phyloP scores from a whole-genome alignment of 2,113 vertebrate genomes.

The Procavia capensis region DNA sequence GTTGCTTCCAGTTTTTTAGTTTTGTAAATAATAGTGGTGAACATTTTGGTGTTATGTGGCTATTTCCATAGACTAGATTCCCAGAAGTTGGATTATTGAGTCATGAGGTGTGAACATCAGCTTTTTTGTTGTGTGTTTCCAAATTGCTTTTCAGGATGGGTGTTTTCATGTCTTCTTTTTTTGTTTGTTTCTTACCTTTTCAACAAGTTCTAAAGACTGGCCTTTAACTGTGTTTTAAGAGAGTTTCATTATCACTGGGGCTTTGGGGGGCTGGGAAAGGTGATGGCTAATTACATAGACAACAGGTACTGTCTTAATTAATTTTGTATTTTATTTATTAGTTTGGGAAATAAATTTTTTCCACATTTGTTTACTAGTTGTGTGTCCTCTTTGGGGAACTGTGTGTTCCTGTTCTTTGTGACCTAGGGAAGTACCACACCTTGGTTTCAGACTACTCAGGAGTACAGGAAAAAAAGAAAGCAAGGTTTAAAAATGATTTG shows the following conservation, averaged over 20 bases:
- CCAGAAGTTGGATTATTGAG: not conserved
- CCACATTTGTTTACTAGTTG: not conserved
- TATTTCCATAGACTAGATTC: not conserved
- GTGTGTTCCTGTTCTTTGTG: not conserved
- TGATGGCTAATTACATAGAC: not conserved
- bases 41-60: not conserved
- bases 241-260: not conserved
- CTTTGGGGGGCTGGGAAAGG: too few species aligned
- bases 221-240: slow-evolving; percentile 49
- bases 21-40: not conserved
- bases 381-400: slow-evolving; percentile 15
- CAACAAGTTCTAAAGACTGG: slow-evolving; percentile 2
- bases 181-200: not conserved
- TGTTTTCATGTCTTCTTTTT: slow-evolving; percentile 7
- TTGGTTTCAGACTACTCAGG: slow-evolving; percentile 32
- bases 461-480: not conserved
- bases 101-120: not conserved
- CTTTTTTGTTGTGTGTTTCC: slow-evolving; percentile 4
- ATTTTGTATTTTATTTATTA: slow-evolving; percentile 35
- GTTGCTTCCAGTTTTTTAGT: not conserved
- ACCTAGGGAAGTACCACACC: slow-evolving; percentile 20
- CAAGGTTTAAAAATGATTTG: slow-evolving; percentile 19
- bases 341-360: slow-evolving; percentile 37
- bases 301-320: slow-evolving; percentile 7
- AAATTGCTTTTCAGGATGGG: not conserved